Evolutionary conservation across 2,888 invertebrate genomes (phyloP).

Genomic region (Drosophila meridiana): DNA sequence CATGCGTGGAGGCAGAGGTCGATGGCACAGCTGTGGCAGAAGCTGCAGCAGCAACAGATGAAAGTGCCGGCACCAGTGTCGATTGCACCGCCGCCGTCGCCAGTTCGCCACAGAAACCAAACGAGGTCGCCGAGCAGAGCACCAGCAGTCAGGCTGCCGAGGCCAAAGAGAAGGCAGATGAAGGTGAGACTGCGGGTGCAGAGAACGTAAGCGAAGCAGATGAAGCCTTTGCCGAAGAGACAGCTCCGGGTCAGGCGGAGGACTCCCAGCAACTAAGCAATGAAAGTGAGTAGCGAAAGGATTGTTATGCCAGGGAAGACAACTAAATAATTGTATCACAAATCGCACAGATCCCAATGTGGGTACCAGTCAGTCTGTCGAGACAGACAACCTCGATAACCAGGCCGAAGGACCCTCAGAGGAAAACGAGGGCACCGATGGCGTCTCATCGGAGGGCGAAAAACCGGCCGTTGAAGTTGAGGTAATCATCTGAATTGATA

Average conservation of each 20-base stretch:
- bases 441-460: conserved; percentile 88
- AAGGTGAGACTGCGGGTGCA: conserved; percentile 78
- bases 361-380: conserved; percentile 85
- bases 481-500: conserved; percentile 51
- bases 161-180: conserved; percentile 53
- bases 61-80: conserved; percentile 55
- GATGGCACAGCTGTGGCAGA: conserved; percentile 77
- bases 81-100: conserved; percentile 45
- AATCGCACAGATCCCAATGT: conserved; percentile 77
- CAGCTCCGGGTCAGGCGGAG: conserved; percentile 69
- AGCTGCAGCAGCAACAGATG: conserved; percentile 48
- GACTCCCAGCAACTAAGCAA: conserved; percentile 73
- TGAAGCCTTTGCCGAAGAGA: conserved; percentile 85
- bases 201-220: conserved; percentile 84
- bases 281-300: conserved; percentile 70
- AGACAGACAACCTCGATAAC: conserved; percentile 83
- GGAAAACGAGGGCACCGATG: conserved; percentile 85
- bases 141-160: conserved; percentile 50
- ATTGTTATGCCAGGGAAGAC: neutral
- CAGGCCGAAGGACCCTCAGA: conserved; percentile 79
- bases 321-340: neutral
- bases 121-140: conserved; percentile 57
- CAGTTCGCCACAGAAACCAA: conserved; percentile 58
- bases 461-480: conserved; percentile 86
- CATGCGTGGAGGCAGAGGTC: conserved; percentile 57